Base-by-base conservation (phyloP, 2,113 vertebrate species). In the Camelus bactrianus region DNA sequence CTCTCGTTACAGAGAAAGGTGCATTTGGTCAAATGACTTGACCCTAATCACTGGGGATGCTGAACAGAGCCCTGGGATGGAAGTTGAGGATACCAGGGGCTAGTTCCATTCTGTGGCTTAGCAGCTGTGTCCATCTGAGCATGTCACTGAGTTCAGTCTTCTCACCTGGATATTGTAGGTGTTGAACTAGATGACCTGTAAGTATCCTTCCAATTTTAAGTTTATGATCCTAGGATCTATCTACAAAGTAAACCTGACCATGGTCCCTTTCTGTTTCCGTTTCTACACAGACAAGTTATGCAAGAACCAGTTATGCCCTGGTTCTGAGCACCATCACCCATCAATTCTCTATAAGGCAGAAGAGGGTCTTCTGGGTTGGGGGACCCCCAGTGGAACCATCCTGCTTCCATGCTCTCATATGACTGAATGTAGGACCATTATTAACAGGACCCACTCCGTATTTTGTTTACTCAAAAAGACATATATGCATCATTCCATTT, bases 101-200 rank as follows among this genome's bases (percentile, higher is more conserved):
- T 28, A 75, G 46, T 8, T 89, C 75, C 70, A 46, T 58, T 60
- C 75, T 46, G 22, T 11, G 54, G 28, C 38, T 42, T 50, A 67
- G 58, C 54, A 60, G 35, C 67, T 38, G 13, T 48, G 7, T 38
- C 32, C 8, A 38, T 54, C 28, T 50, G 28, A 15, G 14, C 10
- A 15, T 86, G 56, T 65, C 38, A 64, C 48, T 73, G 16, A 67
- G 50, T 60, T 89, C 38, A 77, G 30, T 81, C 76, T 93, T 64
- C 62, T 76, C n/a, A 83, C 60, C 54, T 82, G 30, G 67, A 73
- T 76, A 65, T 3, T 42, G 14, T 32, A 86, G 15, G 16, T 15
- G 4, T 84, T 46, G 16, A 93, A 67, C 26, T n/a, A 83, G 46
- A 92, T 38, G 42, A 73, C 42, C 24, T 94, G 32, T 46, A 54